Evolutionary conservation across 1,140 invertebrate genomes (phyloP).

Genomic region (Megathymus violae): DNA sequence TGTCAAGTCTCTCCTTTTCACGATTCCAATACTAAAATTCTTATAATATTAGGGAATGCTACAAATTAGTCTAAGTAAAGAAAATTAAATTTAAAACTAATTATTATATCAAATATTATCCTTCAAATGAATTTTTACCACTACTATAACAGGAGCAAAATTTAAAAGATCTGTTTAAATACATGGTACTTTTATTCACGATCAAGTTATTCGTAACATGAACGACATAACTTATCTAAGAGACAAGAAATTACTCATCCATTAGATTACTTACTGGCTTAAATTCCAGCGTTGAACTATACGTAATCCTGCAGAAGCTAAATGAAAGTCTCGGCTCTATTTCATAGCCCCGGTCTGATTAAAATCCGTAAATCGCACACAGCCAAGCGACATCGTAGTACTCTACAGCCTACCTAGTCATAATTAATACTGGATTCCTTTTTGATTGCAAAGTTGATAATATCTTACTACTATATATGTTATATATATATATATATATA

Average conservation of each 20-base stretch:
- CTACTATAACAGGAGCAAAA: too few species aligned
- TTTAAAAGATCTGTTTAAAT: too few species aligned
- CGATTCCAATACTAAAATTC: too few species aligned
- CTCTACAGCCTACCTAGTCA: conserved; percentile 4
- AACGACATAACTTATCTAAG: background rate
- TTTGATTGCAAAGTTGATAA: background rate
- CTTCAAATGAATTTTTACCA: too few species aligned
- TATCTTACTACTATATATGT: too few species aligned
- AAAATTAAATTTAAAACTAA: too few species aligned
- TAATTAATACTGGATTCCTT: background rate
- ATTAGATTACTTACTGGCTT: conserved; percentile 14
- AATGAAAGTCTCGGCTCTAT: conserved; percentile 25
- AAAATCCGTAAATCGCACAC: conserved; percentile 23
- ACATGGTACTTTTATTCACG: background rate
- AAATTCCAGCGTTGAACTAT: conserved; percentile 22
- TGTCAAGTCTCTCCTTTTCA: too few species aligned
- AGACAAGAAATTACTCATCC: conserved; percentile 3
- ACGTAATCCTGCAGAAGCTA: conserved; percentile 19
- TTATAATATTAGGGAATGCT: too few species aligned
- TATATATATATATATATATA: too few species aligned
- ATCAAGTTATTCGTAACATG: background rate
- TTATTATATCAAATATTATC: too few species aligned
- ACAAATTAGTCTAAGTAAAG: too few species aligned
- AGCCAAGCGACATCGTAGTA: background rate
- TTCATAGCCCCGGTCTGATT: conserved; percentile 22